phyloP scores from a whole-genome alignment of 1,140 invertebrate genomes.

The Drosophila rhopaloa region DNA sequence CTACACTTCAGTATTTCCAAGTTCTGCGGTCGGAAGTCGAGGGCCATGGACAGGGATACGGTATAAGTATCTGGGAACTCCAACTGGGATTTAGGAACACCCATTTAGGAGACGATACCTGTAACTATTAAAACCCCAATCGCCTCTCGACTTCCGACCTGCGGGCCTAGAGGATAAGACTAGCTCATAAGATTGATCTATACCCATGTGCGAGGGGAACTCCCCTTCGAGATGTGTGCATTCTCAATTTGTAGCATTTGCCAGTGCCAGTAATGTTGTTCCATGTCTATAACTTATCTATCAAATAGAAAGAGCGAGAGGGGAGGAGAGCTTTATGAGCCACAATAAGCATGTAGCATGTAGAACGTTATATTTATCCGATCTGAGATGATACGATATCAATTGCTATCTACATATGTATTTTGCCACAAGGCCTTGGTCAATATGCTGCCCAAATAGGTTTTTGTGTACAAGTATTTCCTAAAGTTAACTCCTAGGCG shows the following conservation, averaged over 20 bases:
- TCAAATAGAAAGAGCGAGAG: conserved; percentile 15
- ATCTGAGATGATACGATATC: conserved; percentile 12
- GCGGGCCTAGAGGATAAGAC: background rate
- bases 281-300: conserved; percentile 54
- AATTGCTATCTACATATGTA: conserved; percentile 5
- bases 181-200: conserved; percentile 25
- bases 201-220: conserved; percentile 5
- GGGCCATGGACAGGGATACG: background rate
- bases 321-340: conserved; percentile 6
- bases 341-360: conserved; percentile 8
- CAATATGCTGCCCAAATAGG: conserved; percentile 14
- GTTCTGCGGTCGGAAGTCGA: conserved; percentile 1
- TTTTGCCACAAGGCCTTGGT: background rate
- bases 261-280: conserved; percentile 73
- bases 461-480: conserved; percentile 25
- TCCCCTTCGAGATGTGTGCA: conserved; percentile 6
- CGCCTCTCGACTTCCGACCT: background rate
- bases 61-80: background rate
- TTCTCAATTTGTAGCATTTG: conserved; percentile 49
- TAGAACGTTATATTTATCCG: conserved; percentile 13
- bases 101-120: too few species aligned
- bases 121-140: background rate
- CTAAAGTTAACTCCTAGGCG: conserved; percentile 1
- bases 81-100: background rate
- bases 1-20: conserved; percentile 30